Evolutionary conservation across 2,113 vertebrate species (phyloP).

Genomic region (Azemiops feae): DNA sequence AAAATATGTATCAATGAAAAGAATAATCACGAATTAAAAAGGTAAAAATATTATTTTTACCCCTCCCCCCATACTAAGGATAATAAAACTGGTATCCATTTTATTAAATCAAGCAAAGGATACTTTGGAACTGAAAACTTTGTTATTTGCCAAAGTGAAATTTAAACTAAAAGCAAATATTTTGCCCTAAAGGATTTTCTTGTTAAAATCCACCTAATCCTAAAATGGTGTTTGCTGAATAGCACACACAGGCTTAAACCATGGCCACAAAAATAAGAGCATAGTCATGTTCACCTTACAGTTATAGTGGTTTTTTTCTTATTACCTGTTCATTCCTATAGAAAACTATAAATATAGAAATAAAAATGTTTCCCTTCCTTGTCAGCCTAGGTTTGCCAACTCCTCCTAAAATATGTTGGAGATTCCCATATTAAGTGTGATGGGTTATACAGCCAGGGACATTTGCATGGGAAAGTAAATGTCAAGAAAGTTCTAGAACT

Average conservation of each 20-base stretch:
- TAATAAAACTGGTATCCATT: constrained; percentile 10
- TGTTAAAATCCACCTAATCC: constrained; percentile 63
- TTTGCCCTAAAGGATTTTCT: constrained; percentile 61
- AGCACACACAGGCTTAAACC: constrained; percentile 39
- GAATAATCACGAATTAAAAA: not conserved
- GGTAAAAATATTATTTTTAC: not conserved
- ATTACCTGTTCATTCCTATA: not conserved
- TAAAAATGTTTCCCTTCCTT: not conserved
- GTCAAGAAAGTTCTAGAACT: not conserved
- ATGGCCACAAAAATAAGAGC: constrained; percentile 22
- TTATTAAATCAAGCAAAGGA: constrained; percentile 23
- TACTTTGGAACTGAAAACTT: constrained; percentile 39
- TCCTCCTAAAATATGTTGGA: not conserved
- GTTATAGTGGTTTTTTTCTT: constrained; percentile 43
- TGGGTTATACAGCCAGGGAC: not conserved
- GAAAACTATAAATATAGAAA: not conserved
- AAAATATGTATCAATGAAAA: not conserved
- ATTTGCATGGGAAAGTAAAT: not conserved
- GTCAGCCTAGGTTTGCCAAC: not conserved
- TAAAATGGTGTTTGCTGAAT: constrained; percentile 59
- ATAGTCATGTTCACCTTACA: constrained; percentile 35
- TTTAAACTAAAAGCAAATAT: constrained; percentile 48
- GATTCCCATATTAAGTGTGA: not conserved
- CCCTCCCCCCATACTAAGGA: not conserved
- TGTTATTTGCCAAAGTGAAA: constrained; percentile 55